Base-by-base conservation (phyloP, 2,113 vertebrate species). In the Lepus americanus region DNA sequence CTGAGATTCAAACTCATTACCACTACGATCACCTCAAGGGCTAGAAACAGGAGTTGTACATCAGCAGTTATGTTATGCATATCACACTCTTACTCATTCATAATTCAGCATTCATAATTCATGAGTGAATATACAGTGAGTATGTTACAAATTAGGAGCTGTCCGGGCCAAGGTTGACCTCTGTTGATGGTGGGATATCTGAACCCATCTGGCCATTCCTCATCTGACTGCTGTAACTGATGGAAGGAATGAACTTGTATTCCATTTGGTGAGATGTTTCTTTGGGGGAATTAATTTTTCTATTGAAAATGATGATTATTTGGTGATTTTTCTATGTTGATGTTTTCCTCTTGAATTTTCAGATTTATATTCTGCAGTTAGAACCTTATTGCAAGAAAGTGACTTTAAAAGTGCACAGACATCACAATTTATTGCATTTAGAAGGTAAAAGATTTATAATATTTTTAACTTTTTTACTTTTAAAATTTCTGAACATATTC, bases 371-470 rank as follows among this genome's bases (percentile, higher is more conserved):
- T 94, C 92, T 95, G 98, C 98, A 11, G 98, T 99, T 95, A 95
- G 61, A 92, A n/a, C 78, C 95, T 97, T 99, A 95, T 98, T 99
- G 83, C 88, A 98, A 97, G 98, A 98, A 74, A 97, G 98, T 16
- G 99, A 99, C 72, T 91, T 99, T 44, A 10, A 98, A 92, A 88
- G 98, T 91, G 95, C 98, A 88, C 27, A 79, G 55, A 97, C 97
- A 7, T 99, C 99, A 3, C 99, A 99, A 78, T 99, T 99, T 97
- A 98, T 99, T 97, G 98, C 99, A 85, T 99, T 99, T 97, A 98
- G 98, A 98, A 99, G 98, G 99, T 99, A 99, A 92, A 90, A 29
- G 36, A 29, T 87, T 87, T 79, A 51, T 2, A 79, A 29, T 27
- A 74, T 63, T 74, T 80, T 87, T 72, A 69, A 31, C 5, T 86